phyloP scores from a whole-genome alignment of 2,888 invertebrate species.

The Tinea trinotella region DNA sequence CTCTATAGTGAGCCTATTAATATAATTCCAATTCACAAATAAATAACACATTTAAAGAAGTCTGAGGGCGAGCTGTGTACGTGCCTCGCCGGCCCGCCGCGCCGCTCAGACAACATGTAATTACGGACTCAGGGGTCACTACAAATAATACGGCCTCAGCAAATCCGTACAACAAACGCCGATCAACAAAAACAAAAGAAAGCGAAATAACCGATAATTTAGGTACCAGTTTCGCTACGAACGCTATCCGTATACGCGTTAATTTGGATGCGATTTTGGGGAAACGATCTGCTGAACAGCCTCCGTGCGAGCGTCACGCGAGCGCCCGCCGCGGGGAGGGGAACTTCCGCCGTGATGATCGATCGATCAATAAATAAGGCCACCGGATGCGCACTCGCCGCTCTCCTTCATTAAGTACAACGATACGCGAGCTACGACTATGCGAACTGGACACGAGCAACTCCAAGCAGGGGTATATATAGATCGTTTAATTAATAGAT shows the following conservation, averaged over 20 bases:
- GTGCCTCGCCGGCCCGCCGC: constrained; percentile 39
- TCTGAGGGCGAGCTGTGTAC: constrained; percentile 47
- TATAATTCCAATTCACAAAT: constrained; percentile 65
- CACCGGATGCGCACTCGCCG: constrained; percentile 37
- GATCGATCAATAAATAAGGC: constrained; percentile 35
- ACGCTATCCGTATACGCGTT: constrained; percentile 39
- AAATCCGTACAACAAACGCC: constrained; percentile 38
- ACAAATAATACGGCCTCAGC: constrained; percentile 53
- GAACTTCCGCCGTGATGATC: constrained; percentile 29
- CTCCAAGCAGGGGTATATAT: no score
- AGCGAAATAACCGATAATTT: constrained; percentile 66
- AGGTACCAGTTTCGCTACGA: constrained; percentile 30
- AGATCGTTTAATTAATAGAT: constrained; percentile 19
- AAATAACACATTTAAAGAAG: constrained; percentile 66
- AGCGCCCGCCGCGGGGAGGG: constrained; percentile 35
- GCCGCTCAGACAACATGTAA: constrained; percentile 49
- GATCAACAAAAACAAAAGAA: constrained; percentile 62
- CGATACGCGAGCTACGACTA: constrained; percentile 36
- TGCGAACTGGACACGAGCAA: constrained; percentile 17
- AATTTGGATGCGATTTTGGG: constrained; percentile 57
- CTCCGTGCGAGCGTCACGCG: constrained; percentile 43
- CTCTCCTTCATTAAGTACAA: constrained; percentile 36
- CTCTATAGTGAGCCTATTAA: constrained; percentile 58
- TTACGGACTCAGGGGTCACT: constrained; percentile 66
- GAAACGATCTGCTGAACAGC: constrained; percentile 26